phyloP scores from a whole-genome alignment of 2,113 vertebrate genomes.

The Orthonyx spaldingii region DNA sequence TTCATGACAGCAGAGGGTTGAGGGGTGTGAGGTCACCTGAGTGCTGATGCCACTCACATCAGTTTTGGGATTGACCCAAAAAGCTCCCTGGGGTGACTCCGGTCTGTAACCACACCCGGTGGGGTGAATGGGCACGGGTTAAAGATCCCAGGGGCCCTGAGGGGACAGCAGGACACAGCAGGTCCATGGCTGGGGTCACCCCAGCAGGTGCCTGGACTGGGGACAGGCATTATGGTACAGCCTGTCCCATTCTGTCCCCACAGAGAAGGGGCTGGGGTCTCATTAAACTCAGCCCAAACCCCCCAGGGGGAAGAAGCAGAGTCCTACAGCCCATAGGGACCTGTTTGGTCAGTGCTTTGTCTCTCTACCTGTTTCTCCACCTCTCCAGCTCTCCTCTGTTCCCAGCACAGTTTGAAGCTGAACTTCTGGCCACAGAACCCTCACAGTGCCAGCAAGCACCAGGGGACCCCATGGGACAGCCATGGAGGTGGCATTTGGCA shows the following conservation, averaged over 20 bases:
- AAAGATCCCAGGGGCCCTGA: background rate
- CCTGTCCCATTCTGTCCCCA: rapidly evolving
- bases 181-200: background rate
- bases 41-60: rapidly evolving
- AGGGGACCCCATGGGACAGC: rapidly evolving
- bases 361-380: background rate
- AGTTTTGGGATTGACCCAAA: background rate
- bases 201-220: rapidly evolving
- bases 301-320: rapidly evolving
- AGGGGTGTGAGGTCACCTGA: rapidly evolving
- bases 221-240: background rate
- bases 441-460: background rate
- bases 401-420: background rate
- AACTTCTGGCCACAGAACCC: background rate
- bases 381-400: background rate
- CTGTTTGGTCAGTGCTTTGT: background rate
- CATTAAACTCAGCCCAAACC: background rate
- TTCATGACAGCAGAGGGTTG: background rate
- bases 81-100: background rate
- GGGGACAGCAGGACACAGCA: background rate
- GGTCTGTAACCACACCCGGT: rapidly evolving
- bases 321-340: background rate
- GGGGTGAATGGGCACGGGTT: rapidly evolving
- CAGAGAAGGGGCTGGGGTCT: background rate
- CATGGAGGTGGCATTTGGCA: rapidly evolving